Conservation (phyloP, 2,113 vertebrate species). For the Malurus cyaneus region DNA sequence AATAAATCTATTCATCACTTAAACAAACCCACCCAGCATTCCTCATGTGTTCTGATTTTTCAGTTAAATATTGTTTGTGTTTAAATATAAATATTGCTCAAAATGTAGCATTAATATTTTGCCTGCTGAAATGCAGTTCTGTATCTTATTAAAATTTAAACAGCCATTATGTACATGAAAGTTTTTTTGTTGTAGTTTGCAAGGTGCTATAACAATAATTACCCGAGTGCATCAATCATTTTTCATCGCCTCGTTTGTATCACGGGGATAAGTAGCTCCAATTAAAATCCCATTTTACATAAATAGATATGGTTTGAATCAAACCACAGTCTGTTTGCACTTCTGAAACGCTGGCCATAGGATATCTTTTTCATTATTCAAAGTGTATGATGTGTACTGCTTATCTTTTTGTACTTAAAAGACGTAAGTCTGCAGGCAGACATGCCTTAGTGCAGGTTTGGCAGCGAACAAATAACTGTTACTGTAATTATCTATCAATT, state of each 20-base stretch:
- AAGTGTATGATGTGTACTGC: neutral
- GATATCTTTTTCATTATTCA: slow-evolving; percentile 53
- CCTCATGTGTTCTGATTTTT: slow-evolving; percentile 2
- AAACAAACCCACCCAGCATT: neutral
- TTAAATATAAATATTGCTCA: slow-evolving; percentile 37
- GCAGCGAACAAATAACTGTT: slow-evolving; percentile 23
- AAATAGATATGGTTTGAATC: slow-evolving; percentile 57
- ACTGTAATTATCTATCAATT: slow-evolving; percentile 39
- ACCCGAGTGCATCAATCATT: slow-evolving; percentile 56
- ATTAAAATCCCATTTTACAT: slow-evolving; percentile 63
- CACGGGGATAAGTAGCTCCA: slow-evolving; percentile 44
- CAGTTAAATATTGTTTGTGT: slow-evolving; percentile 49
- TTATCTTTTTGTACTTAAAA: slow-evolving; percentile 51
- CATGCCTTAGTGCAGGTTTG: slow-evolving; percentile 39
- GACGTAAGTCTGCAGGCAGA: slow-evolving; percentile 26
- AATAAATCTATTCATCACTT: slow-evolving; percentile 20
- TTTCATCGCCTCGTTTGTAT: slow-evolving; percentile 55
- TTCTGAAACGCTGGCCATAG: slow-evolving; percentile 38
- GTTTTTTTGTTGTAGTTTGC: slow-evolving; percentile 46
- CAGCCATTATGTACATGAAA: slow-evolving; percentile 39
- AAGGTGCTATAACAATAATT: slow-evolving; percentile 66
- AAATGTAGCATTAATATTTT: slow-evolving; percentile 40
- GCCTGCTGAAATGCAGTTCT: slow-evolving; percentile 35
- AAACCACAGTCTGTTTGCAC: slow-evolving; percentile 32
- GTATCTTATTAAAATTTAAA: slow-evolving; percentile 59